A percentile compares a stretch with the other conserved stretches of the same genome.
Conservation (phyloP, 2,888 invertebrate species). For the Aphelenchoides bicaudatus region DNA sequence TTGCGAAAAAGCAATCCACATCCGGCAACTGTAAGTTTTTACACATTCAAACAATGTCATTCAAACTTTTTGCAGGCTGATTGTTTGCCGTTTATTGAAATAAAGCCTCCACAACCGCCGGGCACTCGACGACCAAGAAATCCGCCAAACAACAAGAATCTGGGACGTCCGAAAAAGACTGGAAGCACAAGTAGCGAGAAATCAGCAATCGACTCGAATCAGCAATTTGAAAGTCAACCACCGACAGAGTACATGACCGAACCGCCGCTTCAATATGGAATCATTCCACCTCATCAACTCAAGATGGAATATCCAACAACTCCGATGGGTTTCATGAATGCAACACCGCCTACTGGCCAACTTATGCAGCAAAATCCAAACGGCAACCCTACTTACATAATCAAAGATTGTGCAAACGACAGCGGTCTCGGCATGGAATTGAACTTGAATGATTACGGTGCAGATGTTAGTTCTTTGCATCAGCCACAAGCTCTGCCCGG, state of each 20-base stretch:
- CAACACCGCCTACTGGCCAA: slow-evolving; percentile 1
- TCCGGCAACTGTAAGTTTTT: no score
- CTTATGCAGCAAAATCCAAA: not conserved
- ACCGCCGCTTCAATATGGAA: slow-evolving; percentile 3
- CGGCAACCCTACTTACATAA: slow-evolving; percentile 10
- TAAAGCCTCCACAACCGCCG: slow-evolving; percentile 17
- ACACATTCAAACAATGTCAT: no score
- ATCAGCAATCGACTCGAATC: not conserved
- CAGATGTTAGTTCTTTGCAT: not conserved
- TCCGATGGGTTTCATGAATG: slow-evolving; percentile 17
- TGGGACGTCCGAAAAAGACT: slow-evolving; percentile 20
- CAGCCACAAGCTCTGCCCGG: slow-evolving; percentile 16
- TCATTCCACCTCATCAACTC: slow-evolving; percentile 16
- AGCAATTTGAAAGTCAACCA: not conserved
- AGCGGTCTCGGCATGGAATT: slow-evolving; percentile 17
- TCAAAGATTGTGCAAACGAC: slow-evolving; percentile 19
- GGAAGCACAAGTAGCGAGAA: slow-evolving; percentile 5
- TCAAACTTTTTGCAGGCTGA: slow-evolving; percentile 3
- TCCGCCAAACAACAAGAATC: not conserved
- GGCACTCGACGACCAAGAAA: slow-evolving; percentile 16
- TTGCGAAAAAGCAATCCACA: slow-evolving; percentile 18
- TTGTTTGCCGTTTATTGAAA: slow-evolving; percentile 18
- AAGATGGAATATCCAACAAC: slow-evolving; percentile 8
- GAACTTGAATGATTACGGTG: slow-evolving; percentile 9
- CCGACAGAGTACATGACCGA: slow-evolving; percentile 7